A percentile compares a stretch with the other conserved stretches of the same genome.
These are phyloP conservation scores for Platichthys stellatus DNA, from an alignment of 2,113 vertebrate genomes.

Conservation along the genomic window DNA sequence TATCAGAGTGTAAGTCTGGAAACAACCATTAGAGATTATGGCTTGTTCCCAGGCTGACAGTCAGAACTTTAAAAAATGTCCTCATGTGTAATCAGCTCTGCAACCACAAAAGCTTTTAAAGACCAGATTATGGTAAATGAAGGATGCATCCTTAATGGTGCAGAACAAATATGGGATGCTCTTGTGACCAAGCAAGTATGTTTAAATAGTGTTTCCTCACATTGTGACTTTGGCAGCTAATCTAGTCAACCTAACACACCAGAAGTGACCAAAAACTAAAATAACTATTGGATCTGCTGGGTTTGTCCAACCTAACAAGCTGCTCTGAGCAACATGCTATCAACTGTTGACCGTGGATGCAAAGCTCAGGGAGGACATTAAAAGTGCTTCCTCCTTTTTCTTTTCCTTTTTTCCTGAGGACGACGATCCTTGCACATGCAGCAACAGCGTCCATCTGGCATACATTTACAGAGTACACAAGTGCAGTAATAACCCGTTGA, in stretches of 20 bases:
- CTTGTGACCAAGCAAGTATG: constrained; percentile 10
- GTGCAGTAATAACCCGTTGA: constrained; percentile 72
- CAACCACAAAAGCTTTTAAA: constrained; percentile 7
- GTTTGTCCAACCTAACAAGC: constrained; percentile 11
- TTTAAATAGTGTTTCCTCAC: constrained; percentile 26
- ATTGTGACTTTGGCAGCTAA: constrained; percentile 27
- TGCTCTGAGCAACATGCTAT: constrained; percentile 35
- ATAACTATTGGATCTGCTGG: constrained; percentile 2
- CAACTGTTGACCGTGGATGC: constrained; percentile 57
- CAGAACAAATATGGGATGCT: constrained; percentile 20
- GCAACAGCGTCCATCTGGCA: constrained; percentile 75
- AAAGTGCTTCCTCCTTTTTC: constrained; percentile 69
- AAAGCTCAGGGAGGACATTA: constrained; percentile 56
- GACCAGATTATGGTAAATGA: neutral
- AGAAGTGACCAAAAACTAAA: constrained; percentile 17
- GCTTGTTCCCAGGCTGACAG: neutral
- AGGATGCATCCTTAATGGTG: neutral
- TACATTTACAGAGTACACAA: constrained; percentile 77
- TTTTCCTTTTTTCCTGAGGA: constrained; percentile 39
- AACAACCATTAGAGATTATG: neutral
- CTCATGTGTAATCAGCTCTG: neutral
- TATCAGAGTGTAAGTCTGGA: neutral
- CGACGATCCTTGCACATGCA: constrained; percentile 55
- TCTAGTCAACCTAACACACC: constrained; percentile 11
- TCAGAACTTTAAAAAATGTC: neutral